A percentile compares a stretch with the other conserved stretches of the same genome.
Conservation (phyloP, 2,797 vertebrate genomes). For the Carduelis carduelis region DNA sequence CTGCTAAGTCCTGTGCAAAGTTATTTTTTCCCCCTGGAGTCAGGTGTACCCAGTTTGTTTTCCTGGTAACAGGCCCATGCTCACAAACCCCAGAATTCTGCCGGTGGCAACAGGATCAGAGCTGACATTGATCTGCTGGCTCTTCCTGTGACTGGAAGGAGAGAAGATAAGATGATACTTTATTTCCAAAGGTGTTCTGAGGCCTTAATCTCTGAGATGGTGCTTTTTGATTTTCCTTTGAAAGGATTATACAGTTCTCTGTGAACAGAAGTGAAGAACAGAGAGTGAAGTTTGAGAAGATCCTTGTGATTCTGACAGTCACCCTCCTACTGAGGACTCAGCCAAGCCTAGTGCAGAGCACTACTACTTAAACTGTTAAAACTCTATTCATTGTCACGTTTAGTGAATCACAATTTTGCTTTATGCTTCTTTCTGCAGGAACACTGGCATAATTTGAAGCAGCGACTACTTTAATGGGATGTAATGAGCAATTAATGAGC, state of each 20-base stretch:
- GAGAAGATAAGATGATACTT: not conserved
- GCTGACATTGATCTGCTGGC: not conserved
- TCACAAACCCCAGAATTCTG: not conserved
- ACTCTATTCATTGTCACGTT: not conserved
- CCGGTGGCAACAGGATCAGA: not conserved
- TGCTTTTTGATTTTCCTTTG: not conserved
- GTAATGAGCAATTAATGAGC: constrained; percentile 56
- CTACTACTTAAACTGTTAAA: not conserved
- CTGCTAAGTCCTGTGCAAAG: not conserved
- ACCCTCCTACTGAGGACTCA: not conserved
- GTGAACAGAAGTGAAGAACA: not conserved
- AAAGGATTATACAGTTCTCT: not conserved
- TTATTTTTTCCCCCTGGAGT: not conserved
- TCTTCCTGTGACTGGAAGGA: not conserved
- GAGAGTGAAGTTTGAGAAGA: not conserved
- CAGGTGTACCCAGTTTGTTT: not conserved
- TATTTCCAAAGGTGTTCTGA: not conserved
- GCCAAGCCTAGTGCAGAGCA: not conserved
- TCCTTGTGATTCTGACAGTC: not conserved
- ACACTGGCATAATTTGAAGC: constrained; percentile 3
- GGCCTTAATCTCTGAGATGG: not conserved
- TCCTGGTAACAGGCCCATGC: not conserved
- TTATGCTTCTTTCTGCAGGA: not conserved
- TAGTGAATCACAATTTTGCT: constrained; percentile 42
- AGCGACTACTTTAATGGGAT: constrained; percentile 31